Base-by-base conservation (phyloP, 2,888 invertebrate genomes). In the Eumerus sabulonum region DNA sequence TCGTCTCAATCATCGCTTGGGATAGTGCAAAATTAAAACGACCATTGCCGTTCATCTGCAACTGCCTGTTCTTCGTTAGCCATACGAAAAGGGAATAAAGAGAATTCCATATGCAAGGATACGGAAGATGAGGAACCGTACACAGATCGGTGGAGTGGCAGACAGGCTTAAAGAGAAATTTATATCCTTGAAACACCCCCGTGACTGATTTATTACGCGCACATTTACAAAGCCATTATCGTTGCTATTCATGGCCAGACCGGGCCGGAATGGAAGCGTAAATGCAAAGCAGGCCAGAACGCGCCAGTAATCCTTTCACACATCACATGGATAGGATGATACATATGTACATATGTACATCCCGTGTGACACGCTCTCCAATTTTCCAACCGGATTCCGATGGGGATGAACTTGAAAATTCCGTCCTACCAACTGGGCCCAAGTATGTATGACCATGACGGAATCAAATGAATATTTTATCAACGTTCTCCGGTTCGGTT, bases 131-230 rank as follows among this genome's bases (percentile, higher is more conserved):
- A 56, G 71, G 40, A 54, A 19, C 7, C 18, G 44, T 56, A 44
- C 63, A 63, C 62, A 71, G 51, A 40, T n/a, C 40, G 40, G 27
- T 27, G 27, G 27, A 72, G 76, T 72, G 71, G 77, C 83, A 83
- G 84, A 83, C 83, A 84, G 83, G 84, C 84, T 85, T 84, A 84
- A 84, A 83, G 84, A 82, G 84, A 84, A 85, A 84, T 85, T 84
- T 84, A 85, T 85, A 84, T 84, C 85, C 84, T 85, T 84, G 83
- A 84, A 84, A 84, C 84, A 84, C 84, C 84, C 83, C 84, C 83
- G 82, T 84, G 84, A 84, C 85, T 85, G 85, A 85, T 85, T 85
- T 85, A 85, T 85, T 84, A 83, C 84, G 84, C 82, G 84, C 84
- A 83, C 84, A 84, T 84, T 84, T 84, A 84, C 85, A 83, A 84